A percentile compares a stretch with the other conserved stretches of the same genome.
These are phyloP conservation scores for Rhinolophus sinicus DNA, from an alignment of 2,113 vertebrate genomes.

Conservation along the genomic window DNA sequence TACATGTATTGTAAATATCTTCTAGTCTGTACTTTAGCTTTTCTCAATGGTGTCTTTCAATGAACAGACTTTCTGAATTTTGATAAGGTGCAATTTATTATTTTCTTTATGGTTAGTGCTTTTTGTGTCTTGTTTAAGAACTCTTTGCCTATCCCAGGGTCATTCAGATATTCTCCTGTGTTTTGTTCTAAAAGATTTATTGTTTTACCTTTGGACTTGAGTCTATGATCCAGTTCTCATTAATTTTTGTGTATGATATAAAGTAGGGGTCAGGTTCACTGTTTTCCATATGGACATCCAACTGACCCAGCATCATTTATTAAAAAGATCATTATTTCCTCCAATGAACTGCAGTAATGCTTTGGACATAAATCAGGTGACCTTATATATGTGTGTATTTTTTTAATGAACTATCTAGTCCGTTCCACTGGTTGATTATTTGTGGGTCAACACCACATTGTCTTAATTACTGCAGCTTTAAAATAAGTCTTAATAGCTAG, in stretches of 20 bases:
- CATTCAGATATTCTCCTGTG: not conserved
- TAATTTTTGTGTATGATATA: not conserved
- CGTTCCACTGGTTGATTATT: not conserved
- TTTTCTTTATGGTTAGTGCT: not conserved
- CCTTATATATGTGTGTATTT: not conserved
- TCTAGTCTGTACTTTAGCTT: not conserved
- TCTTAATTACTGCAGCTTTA: not conserved
- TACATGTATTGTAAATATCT: not conserved
- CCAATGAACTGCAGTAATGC: not conserved
- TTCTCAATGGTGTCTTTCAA: not conserved
- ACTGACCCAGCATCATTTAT: not conserved
- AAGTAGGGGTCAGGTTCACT: not conserved
- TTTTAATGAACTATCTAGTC: not conserved
- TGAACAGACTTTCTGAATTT: not conserved
- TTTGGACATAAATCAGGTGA: not conserved
- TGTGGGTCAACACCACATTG: not conserved
- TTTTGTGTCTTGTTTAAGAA: not conserved
- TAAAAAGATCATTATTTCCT: not conserved
- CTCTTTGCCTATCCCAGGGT: not conserved
- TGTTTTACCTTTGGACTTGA: not conserved
- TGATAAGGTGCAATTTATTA: not conserved
- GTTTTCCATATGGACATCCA: not conserved
- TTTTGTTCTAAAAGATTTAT: conserved; percentile 1
- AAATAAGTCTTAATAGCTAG: not conserved
- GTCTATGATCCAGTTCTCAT: not conserved